Percentiles rank a stretch among this genome's conserved stretches.
Evolutionary conservation across 2,888 invertebrate genomes (phyloP).

Genomic region (Frankliniella fusca): DNA sequence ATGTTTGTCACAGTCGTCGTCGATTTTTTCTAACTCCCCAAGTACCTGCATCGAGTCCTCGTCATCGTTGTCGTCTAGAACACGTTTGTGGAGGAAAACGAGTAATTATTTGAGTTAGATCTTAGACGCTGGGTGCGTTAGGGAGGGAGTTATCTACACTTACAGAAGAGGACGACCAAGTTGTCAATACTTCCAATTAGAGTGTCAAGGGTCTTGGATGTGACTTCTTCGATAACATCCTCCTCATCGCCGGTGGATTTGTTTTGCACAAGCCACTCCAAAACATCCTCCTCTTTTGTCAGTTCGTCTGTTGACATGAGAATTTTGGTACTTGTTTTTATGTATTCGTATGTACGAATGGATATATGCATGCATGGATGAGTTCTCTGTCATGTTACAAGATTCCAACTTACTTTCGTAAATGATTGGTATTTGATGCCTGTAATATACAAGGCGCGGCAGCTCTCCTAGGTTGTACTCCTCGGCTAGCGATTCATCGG

Average conservation of each 20-base stretch:
- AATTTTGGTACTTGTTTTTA: not conserved
- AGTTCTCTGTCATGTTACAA: not conserved
- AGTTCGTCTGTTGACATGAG: conserved; percentile 64
- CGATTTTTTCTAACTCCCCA: conserved; percentile 84
- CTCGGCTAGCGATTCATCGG: conserved; percentile 83
- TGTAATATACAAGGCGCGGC: conserved; percentile 87
- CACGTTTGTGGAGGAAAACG: conserved; percentile 36
- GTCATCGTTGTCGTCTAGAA: conserved; percentile 82
- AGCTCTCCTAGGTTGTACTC: conserved; percentile 87
- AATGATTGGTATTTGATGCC: conserved; percentile 90
- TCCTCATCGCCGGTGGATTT: conserved; percentile 92
- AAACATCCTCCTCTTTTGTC: conserved; percentile 83
- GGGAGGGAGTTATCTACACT: conserved; percentile 47
- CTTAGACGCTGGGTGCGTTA: too few species aligned
- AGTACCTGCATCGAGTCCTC: conserved; percentile 82
- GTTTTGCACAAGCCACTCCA: conserved; percentile 90
- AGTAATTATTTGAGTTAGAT: not conserved
- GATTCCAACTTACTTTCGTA: conserved; percentile 69
- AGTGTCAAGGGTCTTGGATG: conserved; percentile 81
- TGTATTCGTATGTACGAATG: not conserved
- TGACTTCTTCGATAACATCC: conserved; percentile 90
- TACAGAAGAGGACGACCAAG: conserved; percentile 88
- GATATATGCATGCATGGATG: not conserved
- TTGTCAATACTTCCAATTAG: conserved; percentile 86
- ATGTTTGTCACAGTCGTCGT: conserved; percentile 87